Percentiles rank a stretch among this genome's conserved stretches.
These are phyloP conservation scores for Melangyna quadrimaculata DNA, from an alignment of 2,888 invertebrate genomes.

Conservation along the genomic window DNA sequence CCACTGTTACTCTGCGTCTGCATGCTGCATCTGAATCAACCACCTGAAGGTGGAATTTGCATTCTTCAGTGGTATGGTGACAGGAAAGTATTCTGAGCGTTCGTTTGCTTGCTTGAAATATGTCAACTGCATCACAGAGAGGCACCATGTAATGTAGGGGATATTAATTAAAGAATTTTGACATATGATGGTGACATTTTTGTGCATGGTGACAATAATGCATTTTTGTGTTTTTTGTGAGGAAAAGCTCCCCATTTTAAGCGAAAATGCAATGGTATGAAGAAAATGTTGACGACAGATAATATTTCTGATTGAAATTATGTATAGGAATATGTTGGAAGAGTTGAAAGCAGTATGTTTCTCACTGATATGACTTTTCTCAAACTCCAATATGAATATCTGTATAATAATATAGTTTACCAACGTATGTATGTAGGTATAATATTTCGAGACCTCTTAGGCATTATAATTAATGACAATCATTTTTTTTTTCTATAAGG, in stretches of 20 bases:
- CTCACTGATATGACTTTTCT: no score
- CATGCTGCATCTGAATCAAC: no score
- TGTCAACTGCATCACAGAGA: not conserved
- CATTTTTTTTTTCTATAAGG: no score
- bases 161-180: constrained; percentile 47
- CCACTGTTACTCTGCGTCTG: not conserved
- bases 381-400: no score
- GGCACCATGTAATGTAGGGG: not conserved
- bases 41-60: constrained; percentile 24
- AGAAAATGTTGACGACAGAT: not conserved
- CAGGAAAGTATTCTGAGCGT: constrained; percentile 17
- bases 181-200: constrained; percentile 24
- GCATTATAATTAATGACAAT: no score
- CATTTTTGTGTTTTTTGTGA: constrained; percentile 3
- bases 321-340: no score
- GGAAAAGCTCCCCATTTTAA: not conserved
- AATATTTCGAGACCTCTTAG: no score
- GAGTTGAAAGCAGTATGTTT: no score
- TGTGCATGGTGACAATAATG: constrained; percentile 7
- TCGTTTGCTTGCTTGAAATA: not conserved
- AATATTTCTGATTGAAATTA: not conserved
- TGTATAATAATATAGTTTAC: no score
- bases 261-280: not conserved
- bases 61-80: constrained; percentile 20
- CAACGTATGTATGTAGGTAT: no score